Conservation (phyloP, 2,113 vertebrate species). For the Anolis carolinensis region DNA sequence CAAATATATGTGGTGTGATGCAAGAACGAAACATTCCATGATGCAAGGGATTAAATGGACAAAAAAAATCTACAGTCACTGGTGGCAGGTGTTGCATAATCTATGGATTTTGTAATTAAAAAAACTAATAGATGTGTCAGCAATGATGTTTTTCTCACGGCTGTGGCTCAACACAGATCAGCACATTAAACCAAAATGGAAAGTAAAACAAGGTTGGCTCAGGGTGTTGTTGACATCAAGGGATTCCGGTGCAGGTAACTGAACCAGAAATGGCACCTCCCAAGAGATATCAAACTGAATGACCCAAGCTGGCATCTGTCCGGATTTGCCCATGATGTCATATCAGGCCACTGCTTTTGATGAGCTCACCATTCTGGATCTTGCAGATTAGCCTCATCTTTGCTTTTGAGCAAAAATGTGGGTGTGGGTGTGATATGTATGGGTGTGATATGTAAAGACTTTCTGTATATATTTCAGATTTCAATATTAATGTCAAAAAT, state of each 20-base stretch:
- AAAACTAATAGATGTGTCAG: neutral
- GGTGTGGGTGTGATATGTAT: too few species aligned
- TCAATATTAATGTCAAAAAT: too few species aligned
- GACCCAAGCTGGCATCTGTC: neutral
- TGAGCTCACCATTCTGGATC: neutral
- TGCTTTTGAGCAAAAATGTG: too few species aligned
- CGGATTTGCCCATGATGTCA: neutral
- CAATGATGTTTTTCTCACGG: neutral
- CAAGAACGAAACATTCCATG: neutral
- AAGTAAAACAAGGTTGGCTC: neutral
- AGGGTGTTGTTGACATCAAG: too few species aligned
- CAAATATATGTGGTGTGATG: too few species aligned
- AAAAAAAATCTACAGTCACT: neutral
- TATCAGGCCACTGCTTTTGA: neutral
- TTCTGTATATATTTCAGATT: too few species aligned
- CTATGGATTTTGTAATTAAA: neutral
- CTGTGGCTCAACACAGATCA: neutral
- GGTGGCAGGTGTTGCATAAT: neutral
- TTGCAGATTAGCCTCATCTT: too few species aligned
- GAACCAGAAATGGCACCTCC: neutral
- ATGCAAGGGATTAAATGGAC: neutral
- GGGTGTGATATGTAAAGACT: too few species aligned
- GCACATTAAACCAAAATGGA: neutral
- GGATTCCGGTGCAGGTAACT: neutral
- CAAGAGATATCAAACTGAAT: neutral